These are phyloP conservation scores for Thaleichthys pacificus DNA, from an alignment of 2,797 vertebrate species.

Conservation along the genomic window DNA sequence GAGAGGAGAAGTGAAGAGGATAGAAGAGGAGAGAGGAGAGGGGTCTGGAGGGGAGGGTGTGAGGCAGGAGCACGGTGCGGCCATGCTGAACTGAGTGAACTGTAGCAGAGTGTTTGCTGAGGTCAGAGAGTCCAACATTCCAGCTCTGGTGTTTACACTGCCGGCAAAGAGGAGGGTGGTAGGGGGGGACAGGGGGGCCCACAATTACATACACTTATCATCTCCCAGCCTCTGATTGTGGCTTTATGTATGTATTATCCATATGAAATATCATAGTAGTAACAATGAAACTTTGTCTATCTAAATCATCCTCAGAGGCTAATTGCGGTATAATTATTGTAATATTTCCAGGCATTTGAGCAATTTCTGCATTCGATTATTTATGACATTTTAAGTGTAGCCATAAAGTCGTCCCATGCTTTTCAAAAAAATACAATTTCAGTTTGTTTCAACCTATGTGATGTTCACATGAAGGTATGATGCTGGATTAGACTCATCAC, in stretches of 20 bases:
- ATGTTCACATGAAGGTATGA: no score
- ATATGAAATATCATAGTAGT: background rate
- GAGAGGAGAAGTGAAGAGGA: no score
- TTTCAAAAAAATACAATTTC: no score
- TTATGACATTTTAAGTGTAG: no score
- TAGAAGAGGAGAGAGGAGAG: background rate
- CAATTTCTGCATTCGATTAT: no score
- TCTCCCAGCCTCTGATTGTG: constrained; percentile 22
- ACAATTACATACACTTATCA: constrained; percentile 56
- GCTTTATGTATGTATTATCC: background rate
- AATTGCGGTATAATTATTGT: no score
- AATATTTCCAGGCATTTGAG: no score
- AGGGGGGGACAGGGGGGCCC: constrained; percentile 45
- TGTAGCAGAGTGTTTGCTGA: constrained; percentile 55
- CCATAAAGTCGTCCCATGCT: no score
- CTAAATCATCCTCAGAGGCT: background rate
- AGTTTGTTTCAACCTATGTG: no score
- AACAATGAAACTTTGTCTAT: background rate
- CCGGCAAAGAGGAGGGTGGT: constrained; percentile 36
- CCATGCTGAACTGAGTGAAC: constrained; percentile 63
- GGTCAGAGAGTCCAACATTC: constrained; percentile 67
- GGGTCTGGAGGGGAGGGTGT: background rate
- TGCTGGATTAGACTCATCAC: no score
- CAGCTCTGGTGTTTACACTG: constrained; percentile 61
- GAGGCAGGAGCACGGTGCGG: constrained; percentile 26